Evolutionary conservation across 2,113 vertebrate species (phyloP).

Genomic region (Paraplagusia blochii): DNA sequence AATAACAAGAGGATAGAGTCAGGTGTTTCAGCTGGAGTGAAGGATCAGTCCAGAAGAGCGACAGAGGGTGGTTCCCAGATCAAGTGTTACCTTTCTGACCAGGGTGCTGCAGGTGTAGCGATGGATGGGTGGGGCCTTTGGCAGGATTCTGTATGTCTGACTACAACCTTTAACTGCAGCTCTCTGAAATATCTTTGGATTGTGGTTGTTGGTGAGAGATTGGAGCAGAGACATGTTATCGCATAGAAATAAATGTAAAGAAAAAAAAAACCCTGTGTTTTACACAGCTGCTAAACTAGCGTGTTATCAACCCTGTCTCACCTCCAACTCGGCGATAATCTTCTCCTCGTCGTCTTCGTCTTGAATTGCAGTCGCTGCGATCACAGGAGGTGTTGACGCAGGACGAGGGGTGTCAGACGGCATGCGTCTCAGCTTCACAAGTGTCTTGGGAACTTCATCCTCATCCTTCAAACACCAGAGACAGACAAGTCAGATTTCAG

Average conservation of each 20-base stretch:
- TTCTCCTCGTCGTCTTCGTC: constrained; percentile 87
- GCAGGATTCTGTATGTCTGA: constrained; percentile 66
- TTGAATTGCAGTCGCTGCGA: constrained; percentile 84
- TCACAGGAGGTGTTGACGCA: constrained; percentile 89
- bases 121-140: constrained; percentile 67
- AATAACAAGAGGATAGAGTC: background rate
- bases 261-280: background rate
- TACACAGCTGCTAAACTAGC: background rate
- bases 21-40: background rate
- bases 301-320: constrained; percentile 35
- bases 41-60: constrained; percentile 13
- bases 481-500: too few species aligned
- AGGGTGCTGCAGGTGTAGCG: constrained; percentile 70
- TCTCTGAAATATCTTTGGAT: constrained; percentile 88
- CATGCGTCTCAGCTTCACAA: constrained; percentile 85
- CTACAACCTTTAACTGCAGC: constrained; percentile 72
- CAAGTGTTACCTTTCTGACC: constrained; percentile 84
- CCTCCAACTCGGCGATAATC: constrained; percentile 93
- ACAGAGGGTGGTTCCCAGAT: constrained; percentile 39
- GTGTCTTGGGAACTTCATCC: constrained; percentile 79
- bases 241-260: constrained; percentile 3
- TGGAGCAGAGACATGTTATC: constrained; percentile 29
- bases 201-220: constrained; percentile 22
- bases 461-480: constrained; percentile 71
- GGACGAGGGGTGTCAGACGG: constrained; percentile 87